Conservation (phyloP, 2,113 vertebrate genomes). For the Theristicus caerulescens region DNA sequence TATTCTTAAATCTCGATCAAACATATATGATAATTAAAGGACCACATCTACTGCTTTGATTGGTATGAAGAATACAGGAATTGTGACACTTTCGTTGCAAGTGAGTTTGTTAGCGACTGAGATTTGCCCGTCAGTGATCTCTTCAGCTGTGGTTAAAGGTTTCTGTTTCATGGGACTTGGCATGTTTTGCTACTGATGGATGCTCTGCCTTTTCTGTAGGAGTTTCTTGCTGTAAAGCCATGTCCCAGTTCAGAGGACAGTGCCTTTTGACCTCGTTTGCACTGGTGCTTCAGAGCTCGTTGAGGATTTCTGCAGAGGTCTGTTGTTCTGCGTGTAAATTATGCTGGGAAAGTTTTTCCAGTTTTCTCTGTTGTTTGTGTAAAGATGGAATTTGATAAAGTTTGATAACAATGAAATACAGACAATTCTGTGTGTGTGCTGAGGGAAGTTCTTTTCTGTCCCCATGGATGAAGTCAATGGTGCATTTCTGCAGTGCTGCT, state of each 20-base stretch:
- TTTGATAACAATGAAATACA: background rate
- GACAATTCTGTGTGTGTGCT: background rate
- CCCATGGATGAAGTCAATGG: background rate
- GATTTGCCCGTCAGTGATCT: background rate
- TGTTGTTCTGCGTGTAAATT: background rate
- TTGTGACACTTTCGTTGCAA: background rate
- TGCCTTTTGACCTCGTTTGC: background rate
- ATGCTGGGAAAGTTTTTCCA: background rate
- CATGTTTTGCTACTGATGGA: background rate
- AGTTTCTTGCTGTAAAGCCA: background rate
- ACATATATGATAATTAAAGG: background rate
- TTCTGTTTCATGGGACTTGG: background rate
- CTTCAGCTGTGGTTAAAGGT: background rate
- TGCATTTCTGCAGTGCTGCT: background rate
- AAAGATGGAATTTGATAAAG: background rate
- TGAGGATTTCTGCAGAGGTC: background rate
- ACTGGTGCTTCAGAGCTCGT: background rate
- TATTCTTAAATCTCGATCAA: background rate
- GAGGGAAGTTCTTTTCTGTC: background rate
- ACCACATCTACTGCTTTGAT: background rate
- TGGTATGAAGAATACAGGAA: background rate
- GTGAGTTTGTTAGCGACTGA: background rate
- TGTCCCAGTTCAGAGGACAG: background rate
- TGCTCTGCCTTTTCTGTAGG: background rate
- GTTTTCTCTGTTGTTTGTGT: background rate